A percentile compares a stretch with the other conserved stretches of the same genome.
Conservation (phyloP, 2,797 vertebrate species). For the Iguana delicatissima region DNA sequence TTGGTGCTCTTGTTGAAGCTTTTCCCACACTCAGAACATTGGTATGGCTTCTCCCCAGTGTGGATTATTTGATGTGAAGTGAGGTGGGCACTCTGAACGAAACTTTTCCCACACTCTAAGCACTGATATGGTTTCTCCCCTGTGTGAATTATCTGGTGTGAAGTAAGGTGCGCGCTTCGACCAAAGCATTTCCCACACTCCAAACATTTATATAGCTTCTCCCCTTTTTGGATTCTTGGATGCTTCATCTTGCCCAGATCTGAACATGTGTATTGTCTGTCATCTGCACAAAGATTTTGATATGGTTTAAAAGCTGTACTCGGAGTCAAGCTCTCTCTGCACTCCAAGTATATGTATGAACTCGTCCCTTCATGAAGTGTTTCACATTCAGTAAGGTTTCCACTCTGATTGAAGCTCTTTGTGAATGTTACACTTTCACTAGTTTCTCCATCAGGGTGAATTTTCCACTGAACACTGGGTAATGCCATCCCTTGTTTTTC, state of each 20-base stretch:
- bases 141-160: slow-evolving; percentile 45
- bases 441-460: background rate
- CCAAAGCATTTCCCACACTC: slow-evolving; percentile 52
- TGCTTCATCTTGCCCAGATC: background rate
- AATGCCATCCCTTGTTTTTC: background rate
- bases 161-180: background rate
- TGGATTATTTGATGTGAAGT: slow-evolving; percentile 41
- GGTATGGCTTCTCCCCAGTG: slow-evolving; percentile 50
- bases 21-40: slow-evolving; percentile 79
- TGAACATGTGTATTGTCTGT: background rate
- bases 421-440: background rate
- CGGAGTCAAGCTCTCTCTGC: background rate
- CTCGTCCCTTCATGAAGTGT: background rate
- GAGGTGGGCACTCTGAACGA: slow-evolving; percentile 35
- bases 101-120: slow-evolving; percentile 44
- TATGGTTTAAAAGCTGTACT: too few species aligned
- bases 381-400: background rate
- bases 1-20: slow-evolving; percentile 68
- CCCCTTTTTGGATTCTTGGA: background rate
- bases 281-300: background rate
- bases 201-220: slow-evolving; percentile 19
- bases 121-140: slow-evolving; percentile 39
- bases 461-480: background rate
- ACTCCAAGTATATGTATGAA: background rate
- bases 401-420: background rate